Percentiles rank a stretch among this genome's conserved stretches.
Conservation (phyloP, 2,888 invertebrate genomes). For the Monochamus alternatus region DNA sequence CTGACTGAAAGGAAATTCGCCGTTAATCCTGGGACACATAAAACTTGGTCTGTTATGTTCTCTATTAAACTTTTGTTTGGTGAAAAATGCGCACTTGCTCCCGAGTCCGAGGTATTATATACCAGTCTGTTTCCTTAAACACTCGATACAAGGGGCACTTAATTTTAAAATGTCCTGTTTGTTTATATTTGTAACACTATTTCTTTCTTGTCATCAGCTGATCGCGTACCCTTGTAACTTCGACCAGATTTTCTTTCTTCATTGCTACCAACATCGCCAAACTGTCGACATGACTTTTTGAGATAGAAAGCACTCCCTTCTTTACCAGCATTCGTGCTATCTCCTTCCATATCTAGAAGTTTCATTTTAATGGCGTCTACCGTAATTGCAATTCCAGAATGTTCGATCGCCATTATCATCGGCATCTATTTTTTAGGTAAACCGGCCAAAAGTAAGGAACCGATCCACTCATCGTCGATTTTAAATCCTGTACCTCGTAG, state of each 20-base stretch:
- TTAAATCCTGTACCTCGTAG: slow-evolving; percentile 58
- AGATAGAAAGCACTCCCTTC: no score
- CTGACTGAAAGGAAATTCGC: no score
- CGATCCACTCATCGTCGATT: slow-evolving; percentile 57
- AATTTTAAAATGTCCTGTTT: slow-evolving; percentile 38
- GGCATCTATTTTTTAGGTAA: slow-evolving; percentile 49
- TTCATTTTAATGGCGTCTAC: slow-evolving; percentile 57
- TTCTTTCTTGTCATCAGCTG: neutral
- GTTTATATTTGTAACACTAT: slow-evolving; percentile 13
- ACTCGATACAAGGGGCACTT: slow-evolving; percentile 25
- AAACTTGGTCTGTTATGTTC: no score
- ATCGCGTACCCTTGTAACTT: neutral
- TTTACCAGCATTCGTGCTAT: no score
- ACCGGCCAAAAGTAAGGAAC: slow-evolving; percentile 56
- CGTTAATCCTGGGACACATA: no score
- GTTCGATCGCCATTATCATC: slow-evolving; percentile 58
- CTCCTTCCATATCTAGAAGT: slow-evolving; percentile 31
- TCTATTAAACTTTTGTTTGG: no score
- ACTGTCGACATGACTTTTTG: no score
- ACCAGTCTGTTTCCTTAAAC: slow-evolving; percentile 48
- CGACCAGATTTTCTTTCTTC: neutral
- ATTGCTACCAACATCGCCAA: neutral
- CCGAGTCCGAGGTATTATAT: slow-evolving; percentile 57
- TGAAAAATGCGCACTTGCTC: slow-evolving; percentile 39
- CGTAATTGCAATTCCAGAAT: slow-evolving; percentile 53